phyloP scores from a whole-genome alignment of 2,113 vertebrate species.

The Myiozetetes cayanensis region DNA sequence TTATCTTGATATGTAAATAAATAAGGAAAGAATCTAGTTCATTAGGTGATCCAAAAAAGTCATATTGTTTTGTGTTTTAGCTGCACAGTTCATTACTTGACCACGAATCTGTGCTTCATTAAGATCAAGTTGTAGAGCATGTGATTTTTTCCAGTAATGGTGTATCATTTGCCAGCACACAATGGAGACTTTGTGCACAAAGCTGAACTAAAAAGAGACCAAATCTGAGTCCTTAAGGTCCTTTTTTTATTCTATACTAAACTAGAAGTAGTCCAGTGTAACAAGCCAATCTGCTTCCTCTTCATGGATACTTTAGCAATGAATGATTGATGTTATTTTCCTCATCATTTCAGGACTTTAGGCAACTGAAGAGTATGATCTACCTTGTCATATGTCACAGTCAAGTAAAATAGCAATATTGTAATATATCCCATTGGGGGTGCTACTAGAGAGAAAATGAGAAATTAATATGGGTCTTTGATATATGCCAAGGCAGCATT shows the following conservation, averaged over 20 bases:
- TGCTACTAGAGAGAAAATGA: conserved; percentile 32
- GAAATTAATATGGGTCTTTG: conserved; percentile 38
- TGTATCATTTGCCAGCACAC: background rate
- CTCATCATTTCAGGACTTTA: conserved; percentile 27
- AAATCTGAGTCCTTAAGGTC: background rate
- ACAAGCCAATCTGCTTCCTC: conserved; percentile 40
- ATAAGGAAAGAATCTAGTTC: background rate
- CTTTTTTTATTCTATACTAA: background rate
- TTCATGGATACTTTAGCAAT: conserved; percentile 18
- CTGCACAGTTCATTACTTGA: background rate
- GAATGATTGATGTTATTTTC: conserved; percentile 44
- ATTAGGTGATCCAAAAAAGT: background rate
- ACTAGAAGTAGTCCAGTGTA: conserved; percentile 42
- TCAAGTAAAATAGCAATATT: conserved; percentile 39
- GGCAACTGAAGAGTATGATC: conserved; percentile 15
- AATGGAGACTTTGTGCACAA: background rate
- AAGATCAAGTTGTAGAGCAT: background rate
- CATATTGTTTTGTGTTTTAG: background rate
- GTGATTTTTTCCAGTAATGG: background rate
- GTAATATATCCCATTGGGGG: background rate
- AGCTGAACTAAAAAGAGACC: background rate
- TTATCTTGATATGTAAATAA: conserved; percentile 6
- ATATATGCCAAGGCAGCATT: background rate
- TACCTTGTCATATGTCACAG: conserved; percentile 28
- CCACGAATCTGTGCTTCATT: background rate